Evolutionary conservation across 2,797 vertebrate species (phyloP).

Genomic region (Cichlasoma orientale): DNA sequence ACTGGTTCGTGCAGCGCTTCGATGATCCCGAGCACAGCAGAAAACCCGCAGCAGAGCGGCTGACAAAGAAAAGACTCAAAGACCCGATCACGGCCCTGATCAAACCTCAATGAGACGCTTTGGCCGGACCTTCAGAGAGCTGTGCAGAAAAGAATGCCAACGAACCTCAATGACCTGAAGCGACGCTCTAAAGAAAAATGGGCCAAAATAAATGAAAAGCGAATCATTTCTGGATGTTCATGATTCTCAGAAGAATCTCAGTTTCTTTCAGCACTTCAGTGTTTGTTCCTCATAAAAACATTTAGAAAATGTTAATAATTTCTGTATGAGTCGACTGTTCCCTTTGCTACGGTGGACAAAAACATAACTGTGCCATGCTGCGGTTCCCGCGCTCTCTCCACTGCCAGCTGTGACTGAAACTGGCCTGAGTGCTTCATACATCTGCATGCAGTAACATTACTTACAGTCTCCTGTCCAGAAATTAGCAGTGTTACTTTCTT

Average conservation of each 20-base stretch:
- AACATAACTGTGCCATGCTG: not conserved
- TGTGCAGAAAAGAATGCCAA: not conserved
- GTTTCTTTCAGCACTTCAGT: not conserved
- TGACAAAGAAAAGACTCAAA: fast-evolving
- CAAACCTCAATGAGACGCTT: not conserved
- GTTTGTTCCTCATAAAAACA: not conserved
- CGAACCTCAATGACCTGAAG: not conserved
- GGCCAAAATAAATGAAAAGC: not conserved
- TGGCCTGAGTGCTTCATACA: not conserved
- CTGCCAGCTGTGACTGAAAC: slow-evolving; percentile 11
- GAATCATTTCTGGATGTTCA: not conserved
- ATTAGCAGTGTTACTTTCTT: slow-evolving; percentile 46
- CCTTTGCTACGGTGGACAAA: fast-evolving
- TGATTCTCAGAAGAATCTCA: not conserved
- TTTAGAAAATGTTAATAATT: not conserved
- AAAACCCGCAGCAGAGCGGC: not conserved
- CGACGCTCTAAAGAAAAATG: too few relatives aligned
- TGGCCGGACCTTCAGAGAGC: not conserved
- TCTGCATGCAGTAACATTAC: slow-evolving; percentile 42
- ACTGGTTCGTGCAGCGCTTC: not conserved
- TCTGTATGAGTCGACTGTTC: fast-evolving
- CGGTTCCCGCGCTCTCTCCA: not conserved
- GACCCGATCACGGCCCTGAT: not conserved
- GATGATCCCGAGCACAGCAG: not conserved
- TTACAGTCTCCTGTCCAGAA: slow-evolving; percentile 45